Percentiles rank a stretch among this genome's conserved stretches.
These are phyloP conservation scores for Neolamprologus caudopunctatus DNA, from an alignment of 2,113 vertebrate species.

Conservation along the genomic window DNA sequence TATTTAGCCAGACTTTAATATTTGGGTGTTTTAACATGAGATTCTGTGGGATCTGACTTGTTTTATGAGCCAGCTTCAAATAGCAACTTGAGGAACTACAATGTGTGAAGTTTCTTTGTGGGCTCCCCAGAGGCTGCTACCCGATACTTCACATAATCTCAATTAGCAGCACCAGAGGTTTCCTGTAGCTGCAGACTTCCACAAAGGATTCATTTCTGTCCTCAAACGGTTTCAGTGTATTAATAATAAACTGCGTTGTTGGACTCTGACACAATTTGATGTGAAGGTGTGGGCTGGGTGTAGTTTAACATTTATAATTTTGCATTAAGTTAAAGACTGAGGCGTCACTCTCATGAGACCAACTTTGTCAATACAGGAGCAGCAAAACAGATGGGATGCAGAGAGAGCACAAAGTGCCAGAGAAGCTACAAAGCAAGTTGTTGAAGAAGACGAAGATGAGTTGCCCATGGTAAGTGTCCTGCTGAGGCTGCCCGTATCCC, in stretches of 20 bases:
- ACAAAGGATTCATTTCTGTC: not conserved
- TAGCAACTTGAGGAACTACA: not conserved
- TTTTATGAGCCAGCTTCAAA: not conserved
- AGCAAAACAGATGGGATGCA: not conserved
- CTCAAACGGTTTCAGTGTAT: not conserved
- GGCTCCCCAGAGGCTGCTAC: not conserved
- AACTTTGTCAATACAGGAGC: not conserved
- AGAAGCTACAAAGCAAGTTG: not conserved
- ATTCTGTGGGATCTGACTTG: not conserved
- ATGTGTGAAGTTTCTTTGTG: not conserved
- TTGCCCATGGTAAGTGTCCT: slow-evolving; percentile 37
- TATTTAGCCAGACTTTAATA: not conserved
- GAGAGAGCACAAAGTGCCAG: not conserved
- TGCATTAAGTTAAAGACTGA: not conserved
- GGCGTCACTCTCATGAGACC: not conserved
- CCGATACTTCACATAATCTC: not conserved
- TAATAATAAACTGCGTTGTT: not conserved
- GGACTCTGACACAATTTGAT: not conserved
- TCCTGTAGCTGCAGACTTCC: not conserved
- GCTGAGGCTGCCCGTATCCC: not conserved
- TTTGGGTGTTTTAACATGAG: not conserved
- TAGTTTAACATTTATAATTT: not conserved
- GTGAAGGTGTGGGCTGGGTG: not conserved
- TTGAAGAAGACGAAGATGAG: not conserved
- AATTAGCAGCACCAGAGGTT: not conserved